Base-by-base conservation (phyloP, 2,797 vertebrate species). In the Ataeniobius toweri region DNA sequence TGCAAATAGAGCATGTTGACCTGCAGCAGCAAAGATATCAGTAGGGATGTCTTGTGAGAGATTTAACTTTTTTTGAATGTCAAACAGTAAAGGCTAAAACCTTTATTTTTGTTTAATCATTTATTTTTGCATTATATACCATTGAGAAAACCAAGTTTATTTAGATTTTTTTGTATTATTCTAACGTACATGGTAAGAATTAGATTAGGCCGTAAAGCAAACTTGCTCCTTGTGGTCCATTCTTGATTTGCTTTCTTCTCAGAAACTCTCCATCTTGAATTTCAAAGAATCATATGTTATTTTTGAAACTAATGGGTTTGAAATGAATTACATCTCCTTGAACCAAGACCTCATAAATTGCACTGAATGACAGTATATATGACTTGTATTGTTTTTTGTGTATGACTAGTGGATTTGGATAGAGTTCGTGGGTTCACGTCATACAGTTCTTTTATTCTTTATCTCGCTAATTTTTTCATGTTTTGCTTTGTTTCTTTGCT, bases 401-500 rank as follows among this genome's bases (percentile, higher is more conserved):
- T 67, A 41, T 24, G 63, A 10, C 63, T 24, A 13, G 63, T 9
- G 20, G 36, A 67, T 67, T 67, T 67, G 36, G 36, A 24, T 9
- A 41, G 18, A 41, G 31, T 4, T 67, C 41, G 24, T 41, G 36
- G 36, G 20, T 41, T 67, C 24, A 41, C 22, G 36, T 67, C 36
- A 67, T 12, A 41, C 36, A 44, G 44, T 44, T 24, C 65, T 68
- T n/a, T 9, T 55, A 55, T 24, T 55, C 44, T 13, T 13, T 24
- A 41, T 41, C 36, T 41, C 41, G 18, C 22, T 41, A 4, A 41
- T 67, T 67, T 41, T 36, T 36, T 36, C 31, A 67, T 67, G 63
- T 41, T 67, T 67, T 67, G 22, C 65, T 67, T 67, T 67, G 65
- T 48, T 48, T 70, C 41, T 48, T 8, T 67, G 36, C 63, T 41